Evolutionary conservation across 37 sponge, comb jelly and placozoan species (phyloP), one percentile per base, ranked within the genome.

Genomic region (Bolinopsis microptera): DNA sequence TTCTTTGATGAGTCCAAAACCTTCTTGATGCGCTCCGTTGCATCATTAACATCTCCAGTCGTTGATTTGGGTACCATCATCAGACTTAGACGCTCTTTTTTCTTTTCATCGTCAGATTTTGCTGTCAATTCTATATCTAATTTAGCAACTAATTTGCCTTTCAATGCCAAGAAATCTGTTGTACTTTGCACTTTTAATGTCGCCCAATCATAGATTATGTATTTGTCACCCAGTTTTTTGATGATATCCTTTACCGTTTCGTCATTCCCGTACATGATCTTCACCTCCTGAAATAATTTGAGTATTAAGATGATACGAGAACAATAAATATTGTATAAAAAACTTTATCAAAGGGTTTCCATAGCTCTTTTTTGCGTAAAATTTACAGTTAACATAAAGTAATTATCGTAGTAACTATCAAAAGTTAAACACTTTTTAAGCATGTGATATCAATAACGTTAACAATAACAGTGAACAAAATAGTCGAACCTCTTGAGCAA

Each of bases 201-300:
- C 33, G 80, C 80, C 80, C 80, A 77, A 36, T 77, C 33, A 18
- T 77, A 77, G 35, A 77, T 2, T 34, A 34, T 36, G 37, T 77
- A 77, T 35, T 77, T 77, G 9, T 2, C 34, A 16, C 0, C 35
- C 80, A 77, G 28, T 35, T 77, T 32, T 34, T 77, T 36, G 1
- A 77, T 77, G 21, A 77, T 77, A 77, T 77, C 80, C 3, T 16
- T 28, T 36, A 77, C 1, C 3, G 1, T 36, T 77, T 77, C 35
- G 21, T 32, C 36, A 5, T 28, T 32, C 3, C 80, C 80, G 32
- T 77, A 36, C 37, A 32, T 5, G 3, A 77, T 77, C 33, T 35
- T 34, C 80, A 77, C 33, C 21, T 77, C 35, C 37, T 77, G 61
- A 48, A 5, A 48, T 18, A 48, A 48, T 48, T 5, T 48, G 5